Conservation (phyloP, 2,888 invertebrate species). For the Chalcis sispes region DNA sequence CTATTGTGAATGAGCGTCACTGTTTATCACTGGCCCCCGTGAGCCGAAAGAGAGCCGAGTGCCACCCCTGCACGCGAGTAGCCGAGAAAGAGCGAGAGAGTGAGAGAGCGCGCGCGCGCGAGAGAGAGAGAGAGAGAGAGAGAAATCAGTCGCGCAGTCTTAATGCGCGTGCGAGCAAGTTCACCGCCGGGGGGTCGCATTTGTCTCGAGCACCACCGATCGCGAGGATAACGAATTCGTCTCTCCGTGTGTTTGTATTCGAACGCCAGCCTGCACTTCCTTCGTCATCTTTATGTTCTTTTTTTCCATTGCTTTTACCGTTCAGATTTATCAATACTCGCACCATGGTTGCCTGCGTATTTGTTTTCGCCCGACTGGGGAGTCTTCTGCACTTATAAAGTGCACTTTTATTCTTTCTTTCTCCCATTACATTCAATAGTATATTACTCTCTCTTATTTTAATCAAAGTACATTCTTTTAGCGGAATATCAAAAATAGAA, state of each 20-base stretch:
- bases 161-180: slow-evolving; percentile 55
- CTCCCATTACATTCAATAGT: neutral
- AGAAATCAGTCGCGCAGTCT: slow-evolving; percentile 27
- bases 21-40: slow-evolving; percentile 76
- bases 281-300: slow-evolving; percentile 52
- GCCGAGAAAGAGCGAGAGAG: too few species aligned
- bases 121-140: too few species aligned
- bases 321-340: slow-evolving; percentile 64
- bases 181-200: slow-evolving; percentile 69
- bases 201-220: slow-evolving; percentile 70
- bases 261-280: slow-evolving; percentile 48
- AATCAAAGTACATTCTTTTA: too few species aligned
- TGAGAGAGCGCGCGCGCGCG: slow-evolving; percentile 10
- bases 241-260: neutral
- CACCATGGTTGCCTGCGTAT: slow-evolving; percentile 26
- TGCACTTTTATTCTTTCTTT: slow-evolving; percentile 9
- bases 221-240: slow-evolving; percentile 70
- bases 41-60: slow-evolving; percentile 53
- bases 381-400: neutral
- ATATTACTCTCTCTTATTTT: neutral
- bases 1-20: slow-evolving; percentile 77
- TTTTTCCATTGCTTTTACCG: slow-evolving; percentile 55
- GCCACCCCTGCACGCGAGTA: neutral
- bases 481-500: too few species aligned
- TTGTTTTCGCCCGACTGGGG: neutral